Evolutionary conservation across 2,113 vertebrate species (phyloP).

Genomic region (Mellivora capensis): DNA sequence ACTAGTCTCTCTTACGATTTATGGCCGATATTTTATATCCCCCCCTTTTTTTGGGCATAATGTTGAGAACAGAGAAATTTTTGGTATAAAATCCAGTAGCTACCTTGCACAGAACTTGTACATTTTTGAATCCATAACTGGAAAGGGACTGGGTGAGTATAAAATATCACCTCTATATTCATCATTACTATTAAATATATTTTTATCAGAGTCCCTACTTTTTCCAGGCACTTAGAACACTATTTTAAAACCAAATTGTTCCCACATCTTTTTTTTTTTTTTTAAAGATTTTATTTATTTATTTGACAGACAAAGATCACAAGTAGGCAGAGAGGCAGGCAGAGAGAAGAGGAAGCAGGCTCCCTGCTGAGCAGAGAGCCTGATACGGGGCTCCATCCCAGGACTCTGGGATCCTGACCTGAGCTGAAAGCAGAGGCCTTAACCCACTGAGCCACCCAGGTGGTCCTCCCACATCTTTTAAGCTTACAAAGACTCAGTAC

Average conservation of each 20-base stretch:
- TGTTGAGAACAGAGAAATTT: constrained; percentile 20
- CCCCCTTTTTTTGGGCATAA: background rate
- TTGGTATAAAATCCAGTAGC: background rate
- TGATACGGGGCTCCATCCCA: no score
- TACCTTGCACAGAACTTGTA: background rate
- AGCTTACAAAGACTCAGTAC: background rate
- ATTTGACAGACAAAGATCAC: no score
- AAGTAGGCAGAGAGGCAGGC: no score
- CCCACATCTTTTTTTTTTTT: no score
- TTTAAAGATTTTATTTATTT: no score
- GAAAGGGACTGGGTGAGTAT: background rate
- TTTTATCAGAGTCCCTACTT: constrained; percentile 29
- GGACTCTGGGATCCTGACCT: no score
- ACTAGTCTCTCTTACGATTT: background rate
- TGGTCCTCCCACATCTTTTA: background rate
- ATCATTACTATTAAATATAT: constrained; percentile 44
- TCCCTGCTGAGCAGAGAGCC: no score
- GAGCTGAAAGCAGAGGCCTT: no score
- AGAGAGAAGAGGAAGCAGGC: no score
- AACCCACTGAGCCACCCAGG: no score
- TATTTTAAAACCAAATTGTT: constrained; percentile 60
- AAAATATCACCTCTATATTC: constrained; percentile 35
- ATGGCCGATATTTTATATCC: background rate
- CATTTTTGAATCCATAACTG: constrained; percentile 21
- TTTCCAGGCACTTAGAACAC: constrained; percentile 10